Evolutionary conservation across 1,140 invertebrate species (phyloP), one percentile per base, ranked within the genome.

Genomic region (Gerris buenoi): DNA sequence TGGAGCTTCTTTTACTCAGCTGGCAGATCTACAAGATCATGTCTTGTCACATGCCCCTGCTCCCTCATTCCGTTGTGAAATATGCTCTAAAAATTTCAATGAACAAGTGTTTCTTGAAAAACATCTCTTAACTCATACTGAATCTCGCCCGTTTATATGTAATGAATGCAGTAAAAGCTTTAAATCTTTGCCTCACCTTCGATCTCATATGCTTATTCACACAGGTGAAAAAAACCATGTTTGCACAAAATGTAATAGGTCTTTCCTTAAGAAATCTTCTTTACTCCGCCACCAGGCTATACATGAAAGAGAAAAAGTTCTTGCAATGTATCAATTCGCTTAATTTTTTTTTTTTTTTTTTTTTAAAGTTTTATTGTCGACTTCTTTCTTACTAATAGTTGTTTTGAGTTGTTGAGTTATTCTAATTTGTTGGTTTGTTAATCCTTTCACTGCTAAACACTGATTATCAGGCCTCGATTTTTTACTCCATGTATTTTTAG

Each of bases 261-360:
- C 27, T 10, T 64, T 67, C 28, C 29, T 67, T n/a, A 63, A 62
- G 10, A 67, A 67, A 57, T 67, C 66, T 22, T 33, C 58, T 22
- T 58, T 67, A 2, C 59, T 25, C 14, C 61, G 66, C 18, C 66
- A 67, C 61, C 46, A 63, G 2, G 25, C 10, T 13, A 33, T 67
- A 27, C 66, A 67, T 28, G 23, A 60, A 1, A 63, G 61, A 27
- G 58, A 60, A 60, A 60, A 60, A 60, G 46, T 56, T 56, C 46
- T n/a, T n/a, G n/a, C n/a, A n/a, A n/a, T n/a, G n/a, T n/a, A n/a
- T n/a, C n/a, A n/a, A n/a, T n/a, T n/a, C n/a, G n/a, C n/a, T n/a
- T n/a, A n/a, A n/a, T n/a, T n/a, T n/a, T n/a, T n/a, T n/a, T n/a
- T n/a, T n/a, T n/a, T n/a, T n/a, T n/a, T n/a, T n/a, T n/a, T n/a